A percentile compares a stretch with the other conserved stretches of the same genome.
Conservation (phyloP, 1,140 invertebrate genomes). For the Cydia amplana region DNA sequence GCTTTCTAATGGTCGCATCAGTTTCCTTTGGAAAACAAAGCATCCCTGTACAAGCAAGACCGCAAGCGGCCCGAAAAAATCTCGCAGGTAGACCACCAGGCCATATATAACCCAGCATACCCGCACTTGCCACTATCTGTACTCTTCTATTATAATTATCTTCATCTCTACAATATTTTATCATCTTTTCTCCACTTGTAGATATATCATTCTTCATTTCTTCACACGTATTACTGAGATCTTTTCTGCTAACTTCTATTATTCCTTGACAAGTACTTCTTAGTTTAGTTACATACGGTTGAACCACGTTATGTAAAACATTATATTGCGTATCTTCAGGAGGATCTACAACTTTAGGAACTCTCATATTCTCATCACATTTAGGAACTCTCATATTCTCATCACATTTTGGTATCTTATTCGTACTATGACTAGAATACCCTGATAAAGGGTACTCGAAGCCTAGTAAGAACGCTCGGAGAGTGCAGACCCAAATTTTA, state of each 20-base stretch:
- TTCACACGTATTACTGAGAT: slow-evolving; percentile 29
- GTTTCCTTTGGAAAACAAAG: slow-evolving; percentile 2
- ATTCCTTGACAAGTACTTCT: slow-evolving; percentile 38
- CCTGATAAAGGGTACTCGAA: neutral
- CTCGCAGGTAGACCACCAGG: slow-evolving; percentile 1
- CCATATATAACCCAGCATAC: neutral
- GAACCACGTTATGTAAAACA: slow-evolving; percentile 44
- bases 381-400: slow-evolving; percentile 58
- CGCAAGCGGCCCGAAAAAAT: neutral
- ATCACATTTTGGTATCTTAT: slow-evolving; percentile 48
- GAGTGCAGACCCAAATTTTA: slow-evolving; percentile 53
- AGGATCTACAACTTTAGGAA: slow-evolving; percentile 50
- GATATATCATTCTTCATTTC: slow-evolving; percentile 25
- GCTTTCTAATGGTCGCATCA: neutral
- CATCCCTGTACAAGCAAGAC: neutral
- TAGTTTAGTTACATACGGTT: slow-evolving; percentile 46
- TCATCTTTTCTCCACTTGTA: neutral
- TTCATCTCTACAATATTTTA: neutral
- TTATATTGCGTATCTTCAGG: slow-evolving; percentile 50
- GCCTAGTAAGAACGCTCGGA: slow-evolving; percentile 49
- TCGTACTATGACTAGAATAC: neutral
- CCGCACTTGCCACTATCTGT: neutral
- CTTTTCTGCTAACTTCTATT: slow-evolving; percentile 37
- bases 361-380: slow-evolving; percentile 61
- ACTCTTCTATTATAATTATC: neutral